phyloP scores from a whole-genome alignment of 2,113 vertebrate genomes.

The Naja naja region DNA sequence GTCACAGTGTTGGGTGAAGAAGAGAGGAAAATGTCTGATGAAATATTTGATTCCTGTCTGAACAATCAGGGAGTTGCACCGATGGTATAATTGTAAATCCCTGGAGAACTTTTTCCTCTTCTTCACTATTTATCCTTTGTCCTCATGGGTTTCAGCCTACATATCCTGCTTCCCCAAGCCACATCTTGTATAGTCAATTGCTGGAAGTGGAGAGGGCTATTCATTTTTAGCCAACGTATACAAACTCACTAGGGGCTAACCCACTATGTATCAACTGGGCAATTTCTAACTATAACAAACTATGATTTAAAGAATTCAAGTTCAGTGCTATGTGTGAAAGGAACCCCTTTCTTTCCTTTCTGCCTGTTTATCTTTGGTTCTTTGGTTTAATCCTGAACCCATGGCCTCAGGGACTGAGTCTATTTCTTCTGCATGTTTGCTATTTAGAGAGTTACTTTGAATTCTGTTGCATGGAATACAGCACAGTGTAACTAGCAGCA shows the following conservation, averaged over 20 bases:
- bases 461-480: background rate
- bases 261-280: background rate
- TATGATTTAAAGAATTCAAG: background rate
- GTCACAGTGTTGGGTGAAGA: background rate
- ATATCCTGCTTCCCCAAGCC: background rate
- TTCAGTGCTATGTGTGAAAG: background rate
- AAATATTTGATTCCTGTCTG: background rate
- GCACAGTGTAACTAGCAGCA: background rate
- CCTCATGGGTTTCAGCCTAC: background rate
- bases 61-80: background rate
- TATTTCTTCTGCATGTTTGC: background rate
- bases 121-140: background rate
- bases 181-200: background rate
- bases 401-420: background rate
- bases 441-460: background rate
- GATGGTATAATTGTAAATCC: background rate
- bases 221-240: background rate
- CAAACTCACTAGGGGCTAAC: background rate
- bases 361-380: background rate
- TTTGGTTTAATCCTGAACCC: background rate
- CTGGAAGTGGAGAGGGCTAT: background rate
- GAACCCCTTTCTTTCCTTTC: background rate
- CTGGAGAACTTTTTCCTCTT: background rate
- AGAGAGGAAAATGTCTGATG: background rate
- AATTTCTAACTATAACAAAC: background rate